These are phyloP conservation scores for Shinisaurus crocodilurus DNA, from an alignment of 2,113 vertebrate genomes.

Conservation along the genomic window DNA sequence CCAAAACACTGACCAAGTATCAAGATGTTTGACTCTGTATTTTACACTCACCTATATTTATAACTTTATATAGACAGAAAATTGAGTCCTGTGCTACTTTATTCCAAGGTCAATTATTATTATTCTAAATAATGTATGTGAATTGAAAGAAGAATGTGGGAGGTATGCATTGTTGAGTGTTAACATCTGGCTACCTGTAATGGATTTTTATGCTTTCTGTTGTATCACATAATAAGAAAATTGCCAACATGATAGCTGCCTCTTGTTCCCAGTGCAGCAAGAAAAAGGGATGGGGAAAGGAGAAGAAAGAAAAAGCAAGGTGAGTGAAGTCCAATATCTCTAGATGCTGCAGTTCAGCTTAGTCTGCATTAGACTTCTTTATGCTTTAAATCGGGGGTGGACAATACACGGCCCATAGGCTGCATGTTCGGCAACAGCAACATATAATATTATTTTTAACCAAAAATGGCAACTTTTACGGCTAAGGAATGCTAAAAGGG, in stretches of 20 bases:
- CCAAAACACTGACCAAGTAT: background rate
- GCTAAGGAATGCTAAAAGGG: too few relatives aligned
- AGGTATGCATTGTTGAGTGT: background rate
- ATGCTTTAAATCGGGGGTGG: background rate
- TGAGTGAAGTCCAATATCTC: background rate
- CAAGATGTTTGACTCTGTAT: background rate
- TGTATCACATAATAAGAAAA: slow-evolving; percentile 7
- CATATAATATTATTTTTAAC: background rate
- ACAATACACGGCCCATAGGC: too few relatives aligned
- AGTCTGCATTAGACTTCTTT: slow-evolving; percentile 8
- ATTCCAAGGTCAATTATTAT: background rate
- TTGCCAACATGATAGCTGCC: background rate
- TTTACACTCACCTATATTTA: background rate
- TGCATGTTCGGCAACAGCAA: background rate
- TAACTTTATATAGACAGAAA: background rate
- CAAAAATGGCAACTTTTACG: too few relatives aligned
- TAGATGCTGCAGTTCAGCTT: background rate
- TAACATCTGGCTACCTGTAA: background rate
- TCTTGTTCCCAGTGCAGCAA: background rate
- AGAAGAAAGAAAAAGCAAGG: slow-evolving; percentile 17
- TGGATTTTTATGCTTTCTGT: background rate
- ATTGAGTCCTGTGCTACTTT: background rate
- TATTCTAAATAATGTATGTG: background rate
- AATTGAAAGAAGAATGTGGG: background rate
- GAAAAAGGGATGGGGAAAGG: background rate